A percentile compares a stretch with the other conserved stretches of the same genome.
phyloP scores from a whole-genome alignment of 2,113 vertebrate genomes.

The cat (Felis catus) region F.catus_Fca126_mat1.0 CM031419.1:147101501-147102000 shows the following conservation, averaged over 20 bases:
- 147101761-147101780: not conserved
- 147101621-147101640: not conserved
- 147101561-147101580: not conserved
- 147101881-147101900: not conserved
- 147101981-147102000: not conserved
- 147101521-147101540: not conserved
- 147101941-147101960: not conserved
- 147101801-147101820: not conserved
- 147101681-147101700: not conserved
- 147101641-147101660: not conserved
- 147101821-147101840: not conserved
- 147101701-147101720: not conserved
- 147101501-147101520: not conserved
- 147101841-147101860: not conserved
- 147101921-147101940: not conserved
- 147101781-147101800: slow-evolving; percentile 1
- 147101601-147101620: not conserved
- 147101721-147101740: not conserved
- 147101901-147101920: not conserved
- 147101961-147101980: not conserved
- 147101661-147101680: not conserved
- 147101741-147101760: not conserved
- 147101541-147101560: slow-evolving; percentile 8
- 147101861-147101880: not conserved
- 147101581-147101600: not conserved